A percentile compares a stretch with the other conserved stretches of the same genome.
Conservation (phyloP, 2,113 vertebrate genomes). For the Heterochromis multidens region DNA sequence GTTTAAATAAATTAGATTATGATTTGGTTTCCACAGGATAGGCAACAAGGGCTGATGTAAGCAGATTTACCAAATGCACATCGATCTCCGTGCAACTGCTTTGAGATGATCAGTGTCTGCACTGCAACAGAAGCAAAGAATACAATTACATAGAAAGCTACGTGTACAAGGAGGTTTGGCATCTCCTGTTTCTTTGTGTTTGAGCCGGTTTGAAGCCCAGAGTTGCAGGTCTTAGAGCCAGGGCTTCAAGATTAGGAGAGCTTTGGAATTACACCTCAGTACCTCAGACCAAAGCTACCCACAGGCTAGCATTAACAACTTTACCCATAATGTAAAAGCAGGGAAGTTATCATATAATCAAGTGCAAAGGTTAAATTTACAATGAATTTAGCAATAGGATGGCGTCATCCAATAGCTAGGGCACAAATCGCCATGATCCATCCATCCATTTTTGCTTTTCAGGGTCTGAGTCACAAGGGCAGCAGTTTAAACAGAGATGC, state of each 20-base stretch:
- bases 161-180: neutral
- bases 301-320: neutral
- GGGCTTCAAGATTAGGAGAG: neutral
- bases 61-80: too few relatives aligned
- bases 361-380: neutral
- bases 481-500: neutral
- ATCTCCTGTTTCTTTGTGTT: neutral
- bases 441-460: neutral
- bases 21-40: neutral
- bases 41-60: too few relatives aligned
- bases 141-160: neutral
- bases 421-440: neutral
- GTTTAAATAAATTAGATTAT: neutral
- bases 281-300: neutral
- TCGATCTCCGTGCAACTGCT: too few relatives aligned
- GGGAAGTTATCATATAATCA: neutral
- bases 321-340: neutral
- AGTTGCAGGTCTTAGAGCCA: neutral
- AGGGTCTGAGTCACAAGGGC: neutral
- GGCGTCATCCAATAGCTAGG: neutral
- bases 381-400: neutral
- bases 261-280: too few relatives aligned
- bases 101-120: neutral
- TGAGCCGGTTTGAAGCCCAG: neutral
- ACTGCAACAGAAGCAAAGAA: neutral